Evolutionary conservation across 1,140 invertebrate species (phyloP).

Genomic region (Heterodera carotae): DNA sequence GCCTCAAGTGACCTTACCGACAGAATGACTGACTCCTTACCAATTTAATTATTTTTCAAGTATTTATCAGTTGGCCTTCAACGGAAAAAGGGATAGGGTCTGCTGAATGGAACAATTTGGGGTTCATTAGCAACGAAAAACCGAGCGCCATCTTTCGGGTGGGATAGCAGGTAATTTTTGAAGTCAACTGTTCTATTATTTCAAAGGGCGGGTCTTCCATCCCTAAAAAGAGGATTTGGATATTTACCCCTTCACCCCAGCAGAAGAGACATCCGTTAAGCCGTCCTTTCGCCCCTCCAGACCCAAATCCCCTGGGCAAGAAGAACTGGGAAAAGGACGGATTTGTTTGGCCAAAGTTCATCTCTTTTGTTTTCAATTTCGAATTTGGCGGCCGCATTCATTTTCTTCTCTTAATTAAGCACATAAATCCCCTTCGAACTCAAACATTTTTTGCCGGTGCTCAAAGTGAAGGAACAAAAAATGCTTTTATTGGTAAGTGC

Average conservation of each 20-base stretch:
- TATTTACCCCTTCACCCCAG: too few relatives aligned
- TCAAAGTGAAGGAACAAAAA: not conserved
- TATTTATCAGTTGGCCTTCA: conserved; percentile 41
- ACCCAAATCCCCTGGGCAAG: too few relatives aligned
- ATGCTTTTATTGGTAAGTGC: conserved; percentile 16
- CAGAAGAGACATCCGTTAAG: too few relatives aligned
- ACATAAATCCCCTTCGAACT: conserved; percentile 17
- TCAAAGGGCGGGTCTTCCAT: too few relatives aligned
- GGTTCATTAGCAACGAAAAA: conserved; percentile 45
- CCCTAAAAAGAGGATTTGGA: too few relatives aligned
- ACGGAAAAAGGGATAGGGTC: conserved; percentile 9
- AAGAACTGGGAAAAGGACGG: too few relatives aligned
- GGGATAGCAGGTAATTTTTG: conserved; percentile 34
- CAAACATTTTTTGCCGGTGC: not conserved
- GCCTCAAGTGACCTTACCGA: conserved; percentile 39
- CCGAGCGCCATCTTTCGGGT: conserved; percentile 49
- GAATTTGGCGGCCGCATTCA: too few relatives aligned
- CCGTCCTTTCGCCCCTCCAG: too few relatives aligned
- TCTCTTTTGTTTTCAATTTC: too few relatives aligned
- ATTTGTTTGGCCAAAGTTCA: too few relatives aligned
- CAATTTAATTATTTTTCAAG: conserved; percentile 16
- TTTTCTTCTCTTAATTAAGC: not conserved
- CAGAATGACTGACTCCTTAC: not conserved
- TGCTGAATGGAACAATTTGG: conserved; percentile 39
- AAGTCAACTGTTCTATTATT: not conserved